Base-by-base conservation (phyloP, 2,797 vertebrate species). In the Cynodonichthys magdalenae region DNA sequence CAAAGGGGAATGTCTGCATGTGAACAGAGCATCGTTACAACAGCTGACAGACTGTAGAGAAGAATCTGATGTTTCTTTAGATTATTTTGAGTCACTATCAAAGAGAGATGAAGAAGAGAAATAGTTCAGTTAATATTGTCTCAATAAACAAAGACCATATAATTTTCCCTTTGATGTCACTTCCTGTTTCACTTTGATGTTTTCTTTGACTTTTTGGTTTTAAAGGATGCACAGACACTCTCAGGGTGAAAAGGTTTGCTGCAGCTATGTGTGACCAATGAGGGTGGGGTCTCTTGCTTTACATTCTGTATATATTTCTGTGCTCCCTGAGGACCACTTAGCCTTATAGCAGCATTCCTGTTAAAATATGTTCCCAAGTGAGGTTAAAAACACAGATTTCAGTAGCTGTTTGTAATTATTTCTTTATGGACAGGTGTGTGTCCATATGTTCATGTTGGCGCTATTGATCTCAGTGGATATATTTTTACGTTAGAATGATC, bases 171-270 rank as follows among this genome's bases (percentile, higher is more conserved):
- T 24, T 24, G 24, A 24, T 24, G 24, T 24, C 24, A 24, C 24
- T 24, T 24, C 24, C 24, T 24, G 24, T 24, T 24, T 24, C 24
- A 24, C 24, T 2, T 24, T 24, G 24, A 24, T 24, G 24, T 24
- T 24, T 24, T 24, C 24, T 24, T 24, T 24, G 24, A 24, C 3
- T 24, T 24, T 24, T 24, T 24, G 24, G 2, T 24, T 24, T 24
- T 24, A 24, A 24, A 24, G 24, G 24, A 24, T 24, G 3, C 24
- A 24, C 24, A 24, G 24, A 3, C 24, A 82, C 67, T 79, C n/a
- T 34, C 50, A 62, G 54, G 36, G 56, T 20, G 15, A 57, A 54
- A 57, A 47, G 60, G 78, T 82, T 82, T 77, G 63, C 76, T 69
- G 59, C 54, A 46, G 48, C 53, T 71, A 79, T 9, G 31, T 76